A percentile compares a stretch with the other conserved stretches of the same genome.
phyloP scores from a whole-genome alignment of 2,888 invertebrate species.

The Ctena decussata region DNA sequence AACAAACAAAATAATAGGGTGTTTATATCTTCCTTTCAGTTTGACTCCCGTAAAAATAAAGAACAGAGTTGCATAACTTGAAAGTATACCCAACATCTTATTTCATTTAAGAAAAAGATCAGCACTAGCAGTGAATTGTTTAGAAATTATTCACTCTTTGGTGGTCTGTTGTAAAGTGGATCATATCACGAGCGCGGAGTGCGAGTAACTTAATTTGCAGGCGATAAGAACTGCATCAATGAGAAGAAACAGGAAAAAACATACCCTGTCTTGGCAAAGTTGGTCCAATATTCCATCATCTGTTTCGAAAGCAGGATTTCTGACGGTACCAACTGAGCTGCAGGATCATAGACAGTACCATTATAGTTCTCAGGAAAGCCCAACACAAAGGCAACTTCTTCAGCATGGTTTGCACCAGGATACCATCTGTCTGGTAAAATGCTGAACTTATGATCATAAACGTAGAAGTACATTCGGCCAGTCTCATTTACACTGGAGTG shows the following conservation, averaged over 20 bases:
- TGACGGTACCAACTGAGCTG: background rate
- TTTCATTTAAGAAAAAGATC: no score
- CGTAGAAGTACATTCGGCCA: background rate
- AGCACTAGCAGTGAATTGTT: no score
- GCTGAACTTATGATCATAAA: background rate
- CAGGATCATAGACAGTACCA: background rate
- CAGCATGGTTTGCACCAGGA: background rate
- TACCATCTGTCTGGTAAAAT: background rate
- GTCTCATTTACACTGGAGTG: background rate
- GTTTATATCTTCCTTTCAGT: no score
- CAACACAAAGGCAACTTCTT: background rate
- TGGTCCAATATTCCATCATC: conserved; percentile 5
- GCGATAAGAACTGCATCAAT: no score
- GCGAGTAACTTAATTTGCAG: no score
- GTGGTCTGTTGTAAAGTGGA: no score
- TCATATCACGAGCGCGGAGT: no score
- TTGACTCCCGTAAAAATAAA: no score
- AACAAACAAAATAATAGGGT: no score
- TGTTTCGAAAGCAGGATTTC: background rate
- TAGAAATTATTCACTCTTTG: no score
- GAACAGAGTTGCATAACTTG: no score
- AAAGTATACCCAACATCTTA: no score
- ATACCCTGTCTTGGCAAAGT: background rate
- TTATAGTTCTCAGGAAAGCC: background rate
- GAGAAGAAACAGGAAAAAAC: background rate